Percentiles rank a stretch among this genome's conserved stretches.
Conservation (phyloP, 1,140 invertebrate species). For the Drosophila miranda region DNA sequence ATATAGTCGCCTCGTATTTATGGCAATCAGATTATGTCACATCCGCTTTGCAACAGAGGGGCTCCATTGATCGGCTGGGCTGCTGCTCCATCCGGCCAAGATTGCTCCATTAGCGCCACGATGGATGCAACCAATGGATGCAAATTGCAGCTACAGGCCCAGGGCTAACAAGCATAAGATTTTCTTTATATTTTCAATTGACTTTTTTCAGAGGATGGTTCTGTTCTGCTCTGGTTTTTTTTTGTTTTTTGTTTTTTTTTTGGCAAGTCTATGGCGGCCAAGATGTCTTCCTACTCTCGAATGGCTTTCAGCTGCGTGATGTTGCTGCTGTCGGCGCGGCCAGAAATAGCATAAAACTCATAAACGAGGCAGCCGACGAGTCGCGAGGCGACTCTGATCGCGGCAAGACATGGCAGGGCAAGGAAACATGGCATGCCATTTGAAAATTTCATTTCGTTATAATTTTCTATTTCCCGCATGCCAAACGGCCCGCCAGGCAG, state of each 20-base stretch:
- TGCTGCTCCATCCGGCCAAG: slow-evolving; percentile 46
- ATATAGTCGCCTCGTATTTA: not conserved
- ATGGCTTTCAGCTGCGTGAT: slow-evolving; percentile 68
- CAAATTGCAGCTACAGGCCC: slow-evolving; percentile 18
- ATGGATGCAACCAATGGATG: slow-evolving; percentile 56
- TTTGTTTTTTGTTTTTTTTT: slow-evolving; percentile 17
- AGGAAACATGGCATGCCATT: slow-evolving; percentile 73
- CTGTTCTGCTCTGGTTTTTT: not conserved
- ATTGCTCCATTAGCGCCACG: slow-evolving; percentile 64
- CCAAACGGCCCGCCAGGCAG: slow-evolving; percentile 69
- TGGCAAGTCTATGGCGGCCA: slow-evolving; percentile 52
- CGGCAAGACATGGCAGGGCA: slow-evolving; percentile 32
- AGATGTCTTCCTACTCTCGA: slow-evolving; percentile 68
- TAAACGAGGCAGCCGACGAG: slow-evolving; percentile 62
- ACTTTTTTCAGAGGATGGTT: slow-evolving; percentile 14
- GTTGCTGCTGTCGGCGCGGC: slow-evolving; percentile 60
- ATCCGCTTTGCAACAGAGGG: slow-evolving; percentile 66
- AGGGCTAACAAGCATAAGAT: slow-evolving; percentile 65
- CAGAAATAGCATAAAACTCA: slow-evolving; percentile 80
- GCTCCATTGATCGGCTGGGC: slow-evolving; percentile 56
- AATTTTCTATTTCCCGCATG: slow-evolving; percentile 79
- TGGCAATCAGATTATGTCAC: slow-evolving; percentile 70
- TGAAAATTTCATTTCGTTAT: slow-evolving; percentile 79
- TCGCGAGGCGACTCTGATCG: slow-evolving; percentile 18
- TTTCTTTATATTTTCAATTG: slow-evolving; percentile 48